Evolutionary conservation across 2,888 invertebrate genomes (phyloP).

Genomic region (Drosophila birchii): DNA sequence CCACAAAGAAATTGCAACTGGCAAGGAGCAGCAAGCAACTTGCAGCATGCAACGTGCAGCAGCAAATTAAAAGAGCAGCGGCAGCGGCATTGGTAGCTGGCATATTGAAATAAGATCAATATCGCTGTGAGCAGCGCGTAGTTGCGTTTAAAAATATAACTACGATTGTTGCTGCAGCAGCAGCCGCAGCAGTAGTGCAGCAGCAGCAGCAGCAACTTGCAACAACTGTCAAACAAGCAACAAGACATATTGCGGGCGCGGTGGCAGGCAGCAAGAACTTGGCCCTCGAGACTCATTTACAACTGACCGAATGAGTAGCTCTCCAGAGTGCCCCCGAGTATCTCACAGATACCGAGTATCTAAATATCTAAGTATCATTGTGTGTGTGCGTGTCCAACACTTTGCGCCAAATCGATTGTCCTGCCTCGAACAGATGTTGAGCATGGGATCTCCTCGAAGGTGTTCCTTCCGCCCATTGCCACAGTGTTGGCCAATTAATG

Average conservation of each 20-base stretch:
- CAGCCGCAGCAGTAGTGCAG: conserved; percentile 5
- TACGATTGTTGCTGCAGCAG: conserved; percentile 67
- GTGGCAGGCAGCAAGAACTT: conserved; percentile 54
- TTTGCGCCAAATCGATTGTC: conserved; percentile 75
- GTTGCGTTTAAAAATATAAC: conserved; percentile 77
- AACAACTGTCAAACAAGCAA: conserved; percentile 63
- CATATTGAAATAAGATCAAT: conserved; percentile 78
- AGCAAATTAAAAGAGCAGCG: conserved; percentile 69
- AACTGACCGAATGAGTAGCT: conserved; percentile 64
- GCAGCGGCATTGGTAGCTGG: conserved; percentile 57
- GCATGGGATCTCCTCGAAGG: conserved; percentile 67
- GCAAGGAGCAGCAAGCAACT: conserved; percentile 31
- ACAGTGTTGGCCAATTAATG: conserved; percentile 1
- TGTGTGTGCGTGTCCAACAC: conserved; percentile 66
- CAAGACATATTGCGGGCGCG: conserved; percentile 77
- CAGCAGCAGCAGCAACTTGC: conserved; percentile 31
- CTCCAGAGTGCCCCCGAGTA: conserved; percentile 7
- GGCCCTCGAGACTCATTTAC: conserved; percentile 76
- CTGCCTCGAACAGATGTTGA: conserved; percentile 77
- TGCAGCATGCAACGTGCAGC: conserved; percentile 22
- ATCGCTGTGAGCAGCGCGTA: conserved; percentile 75
- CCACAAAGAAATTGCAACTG: conserved; percentile 71
- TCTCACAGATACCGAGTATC: conserved; percentile 19
- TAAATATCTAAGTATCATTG: conserved; percentile 29
- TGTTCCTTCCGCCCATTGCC: conserved; percentile 73